Conservation (phyloP, 35 echinoderm and acorn worm species). For the Apostichopus japonicus region DNA sequence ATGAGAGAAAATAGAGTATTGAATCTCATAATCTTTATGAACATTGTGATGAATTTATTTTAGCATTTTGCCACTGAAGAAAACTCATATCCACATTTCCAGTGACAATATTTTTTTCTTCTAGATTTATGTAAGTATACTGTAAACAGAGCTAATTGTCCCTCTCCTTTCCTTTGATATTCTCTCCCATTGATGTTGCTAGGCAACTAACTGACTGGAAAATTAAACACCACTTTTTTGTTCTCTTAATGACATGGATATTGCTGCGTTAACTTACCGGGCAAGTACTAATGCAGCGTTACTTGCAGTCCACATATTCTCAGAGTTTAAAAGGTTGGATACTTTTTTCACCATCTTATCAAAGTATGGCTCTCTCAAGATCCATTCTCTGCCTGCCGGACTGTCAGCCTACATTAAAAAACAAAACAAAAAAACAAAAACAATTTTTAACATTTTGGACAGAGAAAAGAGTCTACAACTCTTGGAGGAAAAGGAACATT, state of each 20-base stretch:
- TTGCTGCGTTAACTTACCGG: conserved; percentile 47
- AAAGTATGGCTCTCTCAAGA: conserved; percentile 75
- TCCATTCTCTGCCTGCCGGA: conserved; percentile 89
- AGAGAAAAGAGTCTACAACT: too few relatives aligned
- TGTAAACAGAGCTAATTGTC: too few relatives aligned
- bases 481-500: too few relatives aligned
- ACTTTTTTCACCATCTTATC: conserved; percentile 73
- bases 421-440: neutral
- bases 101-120: too few relatives aligned
- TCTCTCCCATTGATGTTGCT: too few relatives aligned
- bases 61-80: too few relatives aligned
- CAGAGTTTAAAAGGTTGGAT: conserved; percentile 65
- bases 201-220: neutral
- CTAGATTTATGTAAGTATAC: too few relatives aligned
- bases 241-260: neutral
- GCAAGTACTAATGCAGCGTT: conserved; percentile 98
- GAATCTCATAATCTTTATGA: too few relatives aligned
- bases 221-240: neutral
- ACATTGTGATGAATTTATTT: too few relatives aligned
- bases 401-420: conserved; percentile 80
- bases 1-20: too few relatives aligned
- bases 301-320: conserved; percentile 98
- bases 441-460: too few relatives aligned
- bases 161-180: neutral
- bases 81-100: too few relatives aligned